phyloP scores from a whole-genome alignment of 2,797 vertebrate species.

The Megalops cyprinoides region DNA sequence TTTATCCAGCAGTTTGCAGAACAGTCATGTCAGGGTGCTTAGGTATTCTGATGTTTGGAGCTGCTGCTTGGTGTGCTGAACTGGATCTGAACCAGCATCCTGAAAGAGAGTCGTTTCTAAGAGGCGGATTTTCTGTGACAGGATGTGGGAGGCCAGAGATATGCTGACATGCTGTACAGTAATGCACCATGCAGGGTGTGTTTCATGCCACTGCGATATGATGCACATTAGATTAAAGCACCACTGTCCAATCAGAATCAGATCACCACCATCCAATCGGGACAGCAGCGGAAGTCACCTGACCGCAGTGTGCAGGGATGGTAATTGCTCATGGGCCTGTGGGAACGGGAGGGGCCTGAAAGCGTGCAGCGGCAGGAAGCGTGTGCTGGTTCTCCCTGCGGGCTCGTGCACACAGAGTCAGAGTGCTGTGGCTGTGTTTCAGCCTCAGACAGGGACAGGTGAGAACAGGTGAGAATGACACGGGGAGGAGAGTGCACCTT shows the following conservation, averaged over 20 bases:
- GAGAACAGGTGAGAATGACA: too few species aligned
- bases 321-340: not conserved
- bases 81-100: not conserved
- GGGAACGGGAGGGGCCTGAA: not conserved
- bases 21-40: too few species aligned
- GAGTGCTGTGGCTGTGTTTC: too few species aligned
- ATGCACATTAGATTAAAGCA: not conserved
- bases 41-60: too few species aligned
- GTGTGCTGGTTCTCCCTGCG: not conserved
- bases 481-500: too few species aligned
- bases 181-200: too few species aligned
- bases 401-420: too few species aligned
- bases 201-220: too few species aligned
- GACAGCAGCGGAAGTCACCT: not conserved
- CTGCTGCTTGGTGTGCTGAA: not conserved
- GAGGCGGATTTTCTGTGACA: not conserved
- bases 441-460: too few species aligned
- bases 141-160: not conserved
- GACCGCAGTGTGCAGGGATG: not conserved
- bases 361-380: not conserved
- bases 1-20: too few species aligned
- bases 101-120: not conserved
- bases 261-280: not conserved
- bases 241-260: not conserved
- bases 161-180: not conserved